These are phyloP conservation scores for Fistularia commersonii DNA, from an alignment of 2,797 vertebrate species.

Conservation along the genomic window DNA sequence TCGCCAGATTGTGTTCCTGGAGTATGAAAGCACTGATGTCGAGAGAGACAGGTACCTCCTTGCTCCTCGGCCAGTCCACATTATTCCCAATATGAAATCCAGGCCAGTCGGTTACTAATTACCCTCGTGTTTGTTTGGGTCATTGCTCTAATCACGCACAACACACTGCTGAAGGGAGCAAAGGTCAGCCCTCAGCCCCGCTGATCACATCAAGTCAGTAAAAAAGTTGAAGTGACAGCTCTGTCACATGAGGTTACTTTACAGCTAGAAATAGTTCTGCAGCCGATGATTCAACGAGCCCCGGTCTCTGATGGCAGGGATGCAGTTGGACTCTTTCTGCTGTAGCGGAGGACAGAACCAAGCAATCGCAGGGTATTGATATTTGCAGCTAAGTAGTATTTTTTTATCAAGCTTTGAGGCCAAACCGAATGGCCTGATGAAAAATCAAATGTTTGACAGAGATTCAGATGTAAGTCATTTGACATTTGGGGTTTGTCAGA, in stretches of 20 bases:
- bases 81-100: constrained; percentile 37
- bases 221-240: constrained; percentile 9
- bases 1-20: constrained; percentile 90
- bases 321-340: no score
- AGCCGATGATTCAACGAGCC: no score
- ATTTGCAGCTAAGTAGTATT: no score
- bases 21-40: constrained; percentile 82
- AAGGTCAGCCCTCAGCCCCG: constrained; percentile 21
- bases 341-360: no score
- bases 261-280: no score
- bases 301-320: no score
- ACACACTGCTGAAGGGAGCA: constrained; percentile 23
- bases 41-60: constrained; percentile 84
- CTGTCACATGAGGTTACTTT: constrained; percentile 21
- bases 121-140: constrained; percentile 39
- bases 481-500: no score
- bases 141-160: constrained; percentile 13
- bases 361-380: no score
- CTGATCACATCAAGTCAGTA: constrained; percentile 4
- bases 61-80: not conserved
- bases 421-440: no score
- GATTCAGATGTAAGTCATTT: no score
- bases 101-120: constrained; percentile 31
- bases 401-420: no score
- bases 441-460: no score